Percentiles rank a stretch among this genome's conserved stretches.
Conservation (phyloP, 1,140 invertebrate species). For the Lepeophtheirus salmonis region DNA sequence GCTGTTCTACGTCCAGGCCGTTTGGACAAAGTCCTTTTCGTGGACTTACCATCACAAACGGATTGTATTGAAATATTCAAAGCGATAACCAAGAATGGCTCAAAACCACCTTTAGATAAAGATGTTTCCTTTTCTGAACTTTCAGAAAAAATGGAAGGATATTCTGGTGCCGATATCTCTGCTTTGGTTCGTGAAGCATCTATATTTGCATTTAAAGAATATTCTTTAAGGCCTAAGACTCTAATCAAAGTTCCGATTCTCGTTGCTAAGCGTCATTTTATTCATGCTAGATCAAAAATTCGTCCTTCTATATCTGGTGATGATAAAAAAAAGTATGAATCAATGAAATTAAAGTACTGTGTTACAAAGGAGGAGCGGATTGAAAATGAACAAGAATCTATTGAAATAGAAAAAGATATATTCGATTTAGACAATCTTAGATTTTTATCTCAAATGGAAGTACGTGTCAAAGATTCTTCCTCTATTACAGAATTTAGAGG, state of each 20-base stretch:
- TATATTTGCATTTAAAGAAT: constrained; percentile 57
- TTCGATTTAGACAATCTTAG: not conserved
- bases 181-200: constrained; percentile 67
- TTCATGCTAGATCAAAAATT: not conserved
- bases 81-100: constrained; percentile 67
- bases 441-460: not conserved
- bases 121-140: constrained; percentile 28
- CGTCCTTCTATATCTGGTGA: not conserved
- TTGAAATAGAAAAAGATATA: not conserved
- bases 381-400: not conserved
- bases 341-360: constrained; percentile 5
- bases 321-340: constrained; percentile 6
- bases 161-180: constrained; percentile 80
- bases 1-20: constrained; percentile 83
- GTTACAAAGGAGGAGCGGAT: not conserved
- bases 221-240: not conserved
- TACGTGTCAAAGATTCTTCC: not conserved
- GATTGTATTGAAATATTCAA: constrained; percentile 73
- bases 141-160: constrained; percentile 71
- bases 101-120: not conserved
- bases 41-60: constrained; percentile 58
- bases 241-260: not conserved
- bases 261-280: not conserved
- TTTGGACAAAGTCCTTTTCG: constrained; percentile 80
- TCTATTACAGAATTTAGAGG: not conserved